Percentiles rank a stretch among this genome's conserved stretches.
These are phyloP conservation scores for Dimorphilus gyrociliatus DNA, from an alignment of 2,888 invertebrate genomes.

Conservation along the genomic window DNA sequence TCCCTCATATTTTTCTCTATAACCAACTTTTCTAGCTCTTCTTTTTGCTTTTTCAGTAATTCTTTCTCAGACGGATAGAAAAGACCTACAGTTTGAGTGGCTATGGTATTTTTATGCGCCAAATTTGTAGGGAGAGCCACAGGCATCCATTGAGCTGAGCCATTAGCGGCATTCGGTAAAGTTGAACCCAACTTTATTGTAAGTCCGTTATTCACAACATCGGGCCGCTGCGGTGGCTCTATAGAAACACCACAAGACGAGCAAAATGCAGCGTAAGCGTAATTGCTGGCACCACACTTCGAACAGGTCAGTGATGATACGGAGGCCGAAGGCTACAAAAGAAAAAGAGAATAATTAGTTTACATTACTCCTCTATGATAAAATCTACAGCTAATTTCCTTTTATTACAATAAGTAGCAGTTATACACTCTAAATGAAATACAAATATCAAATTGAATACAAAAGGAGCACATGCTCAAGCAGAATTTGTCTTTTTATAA, in stretches of 20 bases:
- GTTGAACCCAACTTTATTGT: no score
- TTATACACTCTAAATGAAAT: no score
- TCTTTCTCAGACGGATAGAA: slow-evolving; percentile 34
- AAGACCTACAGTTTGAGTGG: slow-evolving; percentile 36
- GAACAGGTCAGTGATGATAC: slow-evolving; percentile 17
- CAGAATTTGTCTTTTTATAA: no score
- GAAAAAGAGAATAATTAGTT: slow-evolving; percentile 2
- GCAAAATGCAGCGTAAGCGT: slow-evolving; percentile 26
- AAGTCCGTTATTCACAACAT: no score
- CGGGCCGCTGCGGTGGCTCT: slow-evolving; percentile 17
- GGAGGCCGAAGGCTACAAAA: slow-evolving; percentile 15
- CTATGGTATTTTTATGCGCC: slow-evolving; percentile 11
- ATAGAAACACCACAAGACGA: slow-evolving; percentile 24
- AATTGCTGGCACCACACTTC: slow-evolving; percentile 25
- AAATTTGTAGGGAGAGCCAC: slow-evolving; percentile 12
- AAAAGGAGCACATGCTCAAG: no score
- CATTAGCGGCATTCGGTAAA: neutral
- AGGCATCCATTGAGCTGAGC: slow-evolving; percentile 19
- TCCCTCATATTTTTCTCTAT: slow-evolving; percentile 31
- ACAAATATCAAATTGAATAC: no score
- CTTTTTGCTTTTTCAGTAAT: slow-evolving; percentile 20
- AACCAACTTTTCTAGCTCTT: slow-evolving; percentile 24
- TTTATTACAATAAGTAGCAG: no score
- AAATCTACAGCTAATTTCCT: no score
- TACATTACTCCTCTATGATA: neutral